Percentiles rank a stretch among this genome's conserved stretches.
Conservation (phyloP, 2,113 vertebrate species). For the Nyctereutes procyonoides region DNA sequence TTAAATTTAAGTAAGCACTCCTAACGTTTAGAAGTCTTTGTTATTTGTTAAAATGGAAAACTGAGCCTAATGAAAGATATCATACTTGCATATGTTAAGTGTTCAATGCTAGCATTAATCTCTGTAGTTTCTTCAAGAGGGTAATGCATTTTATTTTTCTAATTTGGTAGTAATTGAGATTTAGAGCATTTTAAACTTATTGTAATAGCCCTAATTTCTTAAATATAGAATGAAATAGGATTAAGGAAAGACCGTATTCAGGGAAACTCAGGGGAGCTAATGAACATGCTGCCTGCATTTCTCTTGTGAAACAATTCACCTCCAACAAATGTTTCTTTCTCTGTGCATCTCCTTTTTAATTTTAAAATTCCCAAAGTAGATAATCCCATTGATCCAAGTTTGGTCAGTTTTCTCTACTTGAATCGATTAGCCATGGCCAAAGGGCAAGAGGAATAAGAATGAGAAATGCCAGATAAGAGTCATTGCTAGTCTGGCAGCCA, state of each 20-base stretch:
- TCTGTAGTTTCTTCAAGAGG: background rate
- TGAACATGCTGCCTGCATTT: background rate
- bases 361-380: constrained; percentile 37
- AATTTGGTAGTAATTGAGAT: constrained; percentile 47
- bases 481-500: background rate
- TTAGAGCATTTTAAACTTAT: background rate
- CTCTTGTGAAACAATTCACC: constrained; percentile 25
- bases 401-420: background rate
- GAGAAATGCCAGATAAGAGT: background rate
- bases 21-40: background rate
- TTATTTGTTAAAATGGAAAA: constrained; percentile 17
- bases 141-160: constrained; percentile 25
- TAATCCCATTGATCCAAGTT: constrained; percentile 40
- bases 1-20: constrained; percentile 40
- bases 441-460: background rate
- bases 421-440: background rate
- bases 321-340: background rate
- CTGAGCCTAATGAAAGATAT: background rate
- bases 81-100: background rate
- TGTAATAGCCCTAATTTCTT: background rate
- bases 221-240: background rate
- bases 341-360: background rate
- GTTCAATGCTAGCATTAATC: constrained; percentile 21
- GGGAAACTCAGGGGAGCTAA: background rate
- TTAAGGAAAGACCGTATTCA: background rate